These are phyloP conservation scores for Neelides sp. DNA, from an alignment of 1,140 invertebrate genomes.

Conservation along the genomic window DNA sequence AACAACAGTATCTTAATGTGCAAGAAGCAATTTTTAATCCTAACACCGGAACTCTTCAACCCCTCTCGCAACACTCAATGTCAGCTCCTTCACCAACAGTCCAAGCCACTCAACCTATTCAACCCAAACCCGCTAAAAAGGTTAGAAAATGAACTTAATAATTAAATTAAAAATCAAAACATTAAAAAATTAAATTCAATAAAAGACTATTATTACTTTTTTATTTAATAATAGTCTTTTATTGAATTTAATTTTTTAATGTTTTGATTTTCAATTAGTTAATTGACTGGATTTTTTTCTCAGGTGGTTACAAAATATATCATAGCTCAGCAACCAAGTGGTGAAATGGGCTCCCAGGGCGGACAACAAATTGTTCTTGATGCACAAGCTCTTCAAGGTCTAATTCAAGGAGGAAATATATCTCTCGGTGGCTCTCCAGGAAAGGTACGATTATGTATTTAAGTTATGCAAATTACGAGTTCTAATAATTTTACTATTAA, in stretches of 20 bases:
- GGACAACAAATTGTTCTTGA: conserved; percentile 27
- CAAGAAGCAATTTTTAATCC: conserved; percentile 30
- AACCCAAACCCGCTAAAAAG: background rate
- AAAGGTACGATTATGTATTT: conserved; percentile 18
- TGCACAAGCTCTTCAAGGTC: conserved; percentile 21
- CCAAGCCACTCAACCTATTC: background rate
- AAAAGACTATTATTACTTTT: too few relatives aligned
- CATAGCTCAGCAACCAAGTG: conserved; percentile 17
- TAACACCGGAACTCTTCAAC: conserved; percentile 28
- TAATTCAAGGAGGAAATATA: conserved; percentile 25
- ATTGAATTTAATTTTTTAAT: too few relatives aligned
- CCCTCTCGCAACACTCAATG: conserved; percentile 21
- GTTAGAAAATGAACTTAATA: conserved; percentile 5
- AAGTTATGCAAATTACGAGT: too few relatives aligned
- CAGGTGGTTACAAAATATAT: conserved; percentile 17
- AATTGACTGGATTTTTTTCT: conserved; percentile 1
- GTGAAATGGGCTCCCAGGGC: conserved; percentile 11
- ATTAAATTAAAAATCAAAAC: conserved; percentile 13
- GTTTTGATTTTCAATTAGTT: background rate
- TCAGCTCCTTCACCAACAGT: conserved; percentile 2
- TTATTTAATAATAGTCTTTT: too few relatives aligned
- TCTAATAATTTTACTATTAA: too few relatives aligned
- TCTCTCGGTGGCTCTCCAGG: conserved; percentile 17
- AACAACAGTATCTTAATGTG: conserved; percentile 23
- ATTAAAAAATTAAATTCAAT: too few relatives aligned